Conservation (phyloP, 2,797 vertebrate species). For the Dryobates pubescens region DNA sequence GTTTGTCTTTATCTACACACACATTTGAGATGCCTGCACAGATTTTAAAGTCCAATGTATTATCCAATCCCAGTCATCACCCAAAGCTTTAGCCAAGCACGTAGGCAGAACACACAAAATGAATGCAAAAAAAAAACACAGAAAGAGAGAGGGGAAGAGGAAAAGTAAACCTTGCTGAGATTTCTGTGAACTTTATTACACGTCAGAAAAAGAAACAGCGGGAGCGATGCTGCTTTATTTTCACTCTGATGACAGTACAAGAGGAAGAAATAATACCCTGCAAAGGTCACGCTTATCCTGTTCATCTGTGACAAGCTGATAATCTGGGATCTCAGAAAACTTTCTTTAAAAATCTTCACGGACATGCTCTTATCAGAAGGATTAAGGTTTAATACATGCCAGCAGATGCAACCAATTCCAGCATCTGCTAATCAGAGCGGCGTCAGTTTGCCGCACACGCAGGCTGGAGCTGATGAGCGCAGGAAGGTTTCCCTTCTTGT, state of each 20-base stretch:
- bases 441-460: not conserved
- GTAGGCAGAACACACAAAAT: conserved; percentile 33
- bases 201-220: conserved; percentile 22
- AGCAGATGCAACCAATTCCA: conserved; percentile 54
- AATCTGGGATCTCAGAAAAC: conserved; percentile 58
- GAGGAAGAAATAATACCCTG: conserved; percentile 47
- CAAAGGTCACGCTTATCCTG: conserved; percentile 56
- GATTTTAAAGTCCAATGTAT: conserved; percentile 49
- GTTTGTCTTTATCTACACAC: conserved; percentile 59
- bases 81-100: conserved; percentile 37
- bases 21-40: conserved; percentile 21
- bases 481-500: not conserved
- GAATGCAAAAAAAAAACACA: conserved; percentile 15
- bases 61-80: not conserved
- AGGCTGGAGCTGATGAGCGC: not conserved
- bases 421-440: conserved; percentile 56
- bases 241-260: conserved; percentile 7
- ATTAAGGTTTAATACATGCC: conserved; percentile 65
- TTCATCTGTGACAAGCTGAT: conserved; percentile 60
- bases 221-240: conserved; percentile 36
- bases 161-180: conserved; percentile 11
- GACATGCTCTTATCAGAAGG: conserved; percentile 63
- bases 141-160: not conserved
- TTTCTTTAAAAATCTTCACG: conserved; percentile 54
- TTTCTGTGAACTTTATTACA: conserved; percentile 36